Evolutionary conservation across 2,113 vertebrate genomes (phyloP), one percentile per base, ranked within the genome.

Genomic region (Myiopsitta monachus): DNA sequence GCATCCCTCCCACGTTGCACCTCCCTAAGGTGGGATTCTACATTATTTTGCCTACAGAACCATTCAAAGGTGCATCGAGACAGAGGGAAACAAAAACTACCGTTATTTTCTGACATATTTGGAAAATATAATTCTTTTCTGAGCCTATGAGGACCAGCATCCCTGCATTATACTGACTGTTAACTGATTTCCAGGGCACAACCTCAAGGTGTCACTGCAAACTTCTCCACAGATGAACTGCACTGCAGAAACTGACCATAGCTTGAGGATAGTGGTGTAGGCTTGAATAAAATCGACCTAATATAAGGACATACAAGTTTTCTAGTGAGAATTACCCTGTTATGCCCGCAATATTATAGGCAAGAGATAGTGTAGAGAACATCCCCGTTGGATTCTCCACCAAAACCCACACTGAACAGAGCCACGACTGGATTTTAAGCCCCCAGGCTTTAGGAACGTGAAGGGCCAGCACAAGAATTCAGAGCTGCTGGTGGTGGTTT

Each of bases 401-500:
- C 47, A 13, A 43, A 66, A 4, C 39, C n/a, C 36, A 7, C 21
- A 8, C 18, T 12, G 54, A 69, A 44, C 18, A 47, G 46, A n/a
- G 23, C 36, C 38, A 26, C 30, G 47, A 30, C 9, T 39, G 47
- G 36, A 39, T 67, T 68, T 41, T 47, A 52, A 51, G 28, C 44
- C 43, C 10, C 0, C 8, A 14, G 54, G 52, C 38, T 63, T 49
- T 33, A 68, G 31, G 28, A n/a, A 69, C 70, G 54, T 5, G 4
- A 77, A 67, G 17, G 1, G 7, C 64, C 7, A 18, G 41, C 36
- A 43, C 30, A 38, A 43, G 30, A 70, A 59, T 19, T 51, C 61
- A 64, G 44, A 61, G 19, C 66, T 55, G 23, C 59, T 1, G 1
- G 31, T 0, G 1, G 31, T 0, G 0, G 36, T 68, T 41, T 44